These are phyloP conservation scores for Sthenelais limicola DNA, from an alignment of 2,888 invertebrate species.

Conservation along the genomic window DNA sequence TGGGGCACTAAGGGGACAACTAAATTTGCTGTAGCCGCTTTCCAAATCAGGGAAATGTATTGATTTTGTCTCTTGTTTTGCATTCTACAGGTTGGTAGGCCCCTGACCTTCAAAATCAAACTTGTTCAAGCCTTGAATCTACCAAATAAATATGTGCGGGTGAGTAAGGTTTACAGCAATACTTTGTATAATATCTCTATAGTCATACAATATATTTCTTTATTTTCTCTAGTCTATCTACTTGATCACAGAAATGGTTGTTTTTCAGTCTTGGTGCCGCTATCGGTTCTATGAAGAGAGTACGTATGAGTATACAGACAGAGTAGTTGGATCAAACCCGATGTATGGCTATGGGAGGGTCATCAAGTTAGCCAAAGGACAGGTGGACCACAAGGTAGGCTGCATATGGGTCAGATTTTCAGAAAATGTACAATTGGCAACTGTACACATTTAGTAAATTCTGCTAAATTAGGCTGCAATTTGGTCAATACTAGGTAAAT, in stretches of 20 bases:
- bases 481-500: too few species aligned
- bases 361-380: conserved; percentile 1
- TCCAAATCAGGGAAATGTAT: too few species aligned
- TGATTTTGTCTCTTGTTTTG: too few species aligned
- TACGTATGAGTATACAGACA: conserved; percentile 43
- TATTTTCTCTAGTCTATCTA: neutral
- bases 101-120: conserved; percentile 51
- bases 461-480: too few species aligned
- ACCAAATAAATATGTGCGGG: conserved; percentile 50
- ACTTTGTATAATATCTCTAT: neutral
- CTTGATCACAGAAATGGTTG: neutral
- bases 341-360: conserved; percentile 45
- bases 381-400: conserved; percentile 51
- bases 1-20: neutral
- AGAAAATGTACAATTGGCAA: too few species aligned
- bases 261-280: conserved; percentile 52
- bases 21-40: neutral
- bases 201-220: neutral
- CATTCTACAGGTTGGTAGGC: conserved; percentile 47
- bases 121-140: conserved; percentile 49
- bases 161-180: conserved; percentile 18
- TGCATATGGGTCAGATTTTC: too few species aligned
- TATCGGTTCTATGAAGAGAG: conserved; percentile 50
- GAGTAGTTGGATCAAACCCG: conserved; percentile 48
- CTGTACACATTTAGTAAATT: too few species aligned